Percentiles rank a stretch among this genome's conserved stretches.
phyloP scores from a whole-genome alignment of 1,140 invertebrate genomes.

The Pararge aegeria region DNA sequence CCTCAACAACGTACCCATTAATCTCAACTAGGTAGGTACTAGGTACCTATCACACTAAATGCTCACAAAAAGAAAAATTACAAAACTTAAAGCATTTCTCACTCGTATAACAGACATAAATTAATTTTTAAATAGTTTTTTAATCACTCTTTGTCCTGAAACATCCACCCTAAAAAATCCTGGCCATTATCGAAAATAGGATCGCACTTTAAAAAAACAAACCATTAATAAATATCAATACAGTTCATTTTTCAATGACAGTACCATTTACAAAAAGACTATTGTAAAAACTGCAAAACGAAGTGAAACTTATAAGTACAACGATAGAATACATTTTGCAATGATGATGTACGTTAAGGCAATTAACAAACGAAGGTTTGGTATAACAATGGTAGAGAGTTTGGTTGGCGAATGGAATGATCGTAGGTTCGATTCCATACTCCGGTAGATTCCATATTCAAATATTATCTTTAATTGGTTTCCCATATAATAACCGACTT shows the following conservation, averaged over 20 bases:
- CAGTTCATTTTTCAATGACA: neutral
- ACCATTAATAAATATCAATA: neutral
- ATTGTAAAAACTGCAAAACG: neutral
- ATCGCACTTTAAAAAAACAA: neutral
- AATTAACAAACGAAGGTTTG: neutral
- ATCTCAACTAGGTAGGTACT: too few species aligned
- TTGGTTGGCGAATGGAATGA: too few species aligned
- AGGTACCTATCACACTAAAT: too few species aligned
- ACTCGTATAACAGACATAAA: slow-evolving; percentile 7
- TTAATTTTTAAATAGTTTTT: slow-evolving; percentile 22
- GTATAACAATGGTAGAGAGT: too few species aligned
- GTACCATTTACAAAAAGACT: neutral
- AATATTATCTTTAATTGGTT: too few species aligned
- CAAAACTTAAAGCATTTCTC: neutral
- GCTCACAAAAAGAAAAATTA: neutral
- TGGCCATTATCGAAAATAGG: neutral
- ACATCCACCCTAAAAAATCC: neutral
- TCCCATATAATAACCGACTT: too few species aligned
- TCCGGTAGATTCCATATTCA: too few species aligned
- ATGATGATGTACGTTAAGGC: neutral
- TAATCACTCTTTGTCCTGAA: slow-evolving; percentile 5
- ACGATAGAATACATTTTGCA: neutral
- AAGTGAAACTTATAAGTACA: too few species aligned
- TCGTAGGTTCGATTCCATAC: too few species aligned
- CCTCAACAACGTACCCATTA: too few species aligned